Evolutionary conservation across 2,797 vertebrate species (phyloP).

Genomic region (Chaetophractus vellerosus): DNA sequence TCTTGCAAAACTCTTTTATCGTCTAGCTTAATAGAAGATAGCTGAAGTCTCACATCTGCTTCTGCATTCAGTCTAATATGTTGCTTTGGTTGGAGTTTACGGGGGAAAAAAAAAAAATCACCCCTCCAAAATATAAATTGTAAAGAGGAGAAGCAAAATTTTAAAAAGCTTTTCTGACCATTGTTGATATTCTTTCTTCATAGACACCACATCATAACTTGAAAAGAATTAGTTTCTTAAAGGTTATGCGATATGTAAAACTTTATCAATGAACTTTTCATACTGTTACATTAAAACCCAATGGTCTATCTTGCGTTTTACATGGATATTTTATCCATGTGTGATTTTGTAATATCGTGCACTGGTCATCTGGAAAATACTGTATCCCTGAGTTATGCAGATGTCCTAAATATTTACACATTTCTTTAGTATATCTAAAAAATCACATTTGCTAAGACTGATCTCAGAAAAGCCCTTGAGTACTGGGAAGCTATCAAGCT

Average conservation of each 20-base stretch:
- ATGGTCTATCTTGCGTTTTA: background rate
- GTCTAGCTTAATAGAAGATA: constrained; percentile 14
- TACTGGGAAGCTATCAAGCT: background rate
- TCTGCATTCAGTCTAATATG: background rate
- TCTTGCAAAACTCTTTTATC: background rate
- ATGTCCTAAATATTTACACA: constrained; percentile 23
- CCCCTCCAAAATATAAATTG: background rate
- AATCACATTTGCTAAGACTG: background rate
- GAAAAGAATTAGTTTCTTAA: constrained; percentile 24
- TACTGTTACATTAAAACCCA: background rate
- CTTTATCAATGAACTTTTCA: background rate
- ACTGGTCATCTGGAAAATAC: background rate
- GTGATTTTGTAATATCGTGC: background rate
- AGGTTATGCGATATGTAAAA: background rate
- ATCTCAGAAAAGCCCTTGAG: constrained; percentile 7
- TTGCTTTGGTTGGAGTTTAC: background rate
- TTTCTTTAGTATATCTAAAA: background rate
- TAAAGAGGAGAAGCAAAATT: background rate
- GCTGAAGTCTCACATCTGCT: background rate
- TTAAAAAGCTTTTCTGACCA: constrained; percentile 13
- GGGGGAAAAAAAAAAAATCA: background rate
- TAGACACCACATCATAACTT: background rate
- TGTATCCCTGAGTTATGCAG: background rate
- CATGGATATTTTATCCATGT: background rate
- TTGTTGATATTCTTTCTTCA: background rate